Base-by-base conservation (phyloP, 2,888 invertebrate genomes). In the Oxycera nigricornis region DNA sequence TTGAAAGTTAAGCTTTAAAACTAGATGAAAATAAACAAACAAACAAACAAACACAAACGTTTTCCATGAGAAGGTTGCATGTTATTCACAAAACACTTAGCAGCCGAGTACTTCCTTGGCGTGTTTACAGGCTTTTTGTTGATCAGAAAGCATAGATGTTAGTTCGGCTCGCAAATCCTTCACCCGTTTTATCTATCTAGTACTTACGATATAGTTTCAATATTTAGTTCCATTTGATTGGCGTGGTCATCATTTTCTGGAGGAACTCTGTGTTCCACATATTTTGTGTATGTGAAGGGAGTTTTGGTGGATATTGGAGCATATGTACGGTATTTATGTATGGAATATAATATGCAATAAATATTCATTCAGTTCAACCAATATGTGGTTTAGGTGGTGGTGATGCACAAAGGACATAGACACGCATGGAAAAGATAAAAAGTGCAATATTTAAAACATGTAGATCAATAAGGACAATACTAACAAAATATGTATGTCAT, bases 201-300 rank as follows among this genome's bases (percentile, higher is more conserved):
- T 80, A 82, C 83, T 84, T 83, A 84, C 84, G 35, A 73, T 20
- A 61, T n/a, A 55, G 4, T 50, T n/a, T 9, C 55, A 24, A 62
- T 22, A 31, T 39, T 65, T 84, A 83, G 80, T 82, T 82, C 76
- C 76, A 77, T 76, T 74, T 74, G 61, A 76, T 77, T 74, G 76
- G 77, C 73, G 77, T 75, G 28, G 76, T 76, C 78, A 78, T 77
- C 78, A 78, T 77, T 75, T 76, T 77, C 46, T 77, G 57, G 50
- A 78, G 77, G 77, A 77, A 78, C 46, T 62, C 78, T 78, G 39
- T 57, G 30, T 65, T 39, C 22, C 39, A 35, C 28, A n/a, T 14
- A 1, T 62, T n/a, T 73, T 62, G 24, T 61, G 14, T 55, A 22
- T n/a, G 9, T 4, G 41, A 24, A 65, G 11, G 7, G 50, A 26